These are phyloP conservation scores for Loxodonta africana DNA, from an alignment of 2,113 vertebrate species.

Conservation along the genomic window DNA sequence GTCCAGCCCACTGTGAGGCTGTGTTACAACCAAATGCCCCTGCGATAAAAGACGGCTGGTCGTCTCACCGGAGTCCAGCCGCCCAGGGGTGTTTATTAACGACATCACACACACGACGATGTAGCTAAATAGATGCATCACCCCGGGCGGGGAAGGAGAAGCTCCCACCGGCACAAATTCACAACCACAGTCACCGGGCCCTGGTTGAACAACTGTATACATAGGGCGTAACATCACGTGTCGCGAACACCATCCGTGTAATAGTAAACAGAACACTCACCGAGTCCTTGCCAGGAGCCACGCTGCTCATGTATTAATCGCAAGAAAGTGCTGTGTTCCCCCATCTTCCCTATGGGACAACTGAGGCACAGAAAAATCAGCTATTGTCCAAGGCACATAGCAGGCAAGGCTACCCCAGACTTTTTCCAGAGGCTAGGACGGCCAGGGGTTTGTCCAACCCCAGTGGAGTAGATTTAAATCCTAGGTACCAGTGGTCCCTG, in stretches of 20 bases:
- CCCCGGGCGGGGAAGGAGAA: background rate
- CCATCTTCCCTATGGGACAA: background rate
- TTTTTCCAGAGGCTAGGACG: background rate
- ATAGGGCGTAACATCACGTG: rapidly evolving
- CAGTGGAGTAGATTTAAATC: background rate
- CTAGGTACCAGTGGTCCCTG: background rate
- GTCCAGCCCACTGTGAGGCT: too few relatives aligned
- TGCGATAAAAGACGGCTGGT: background rate
- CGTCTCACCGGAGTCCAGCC: too few relatives aligned
- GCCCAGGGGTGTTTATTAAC: rapidly evolving
- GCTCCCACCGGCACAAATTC: background rate
- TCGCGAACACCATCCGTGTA: rapidly evolving
- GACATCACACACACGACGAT: rapidly evolving
- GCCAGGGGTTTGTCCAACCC: too few relatives aligned
- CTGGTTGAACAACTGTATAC: rapidly evolving
- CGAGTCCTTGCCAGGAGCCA: background rate
- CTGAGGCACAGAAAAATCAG: background rate
- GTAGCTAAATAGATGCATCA: background rate
- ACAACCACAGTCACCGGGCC: rapidly evolving
- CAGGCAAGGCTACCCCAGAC: background rate
- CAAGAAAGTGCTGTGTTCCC: background rate
- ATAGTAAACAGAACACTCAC: rapidly evolving
- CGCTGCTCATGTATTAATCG: rapidly evolving
- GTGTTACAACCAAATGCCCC: background rate
- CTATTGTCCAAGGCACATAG: rapidly evolving